Evolutionary conservation across 1,140 invertebrate species (phyloP), one percentile per base, ranked within the genome.

Genomic region (Telenomus remus): DNA sequence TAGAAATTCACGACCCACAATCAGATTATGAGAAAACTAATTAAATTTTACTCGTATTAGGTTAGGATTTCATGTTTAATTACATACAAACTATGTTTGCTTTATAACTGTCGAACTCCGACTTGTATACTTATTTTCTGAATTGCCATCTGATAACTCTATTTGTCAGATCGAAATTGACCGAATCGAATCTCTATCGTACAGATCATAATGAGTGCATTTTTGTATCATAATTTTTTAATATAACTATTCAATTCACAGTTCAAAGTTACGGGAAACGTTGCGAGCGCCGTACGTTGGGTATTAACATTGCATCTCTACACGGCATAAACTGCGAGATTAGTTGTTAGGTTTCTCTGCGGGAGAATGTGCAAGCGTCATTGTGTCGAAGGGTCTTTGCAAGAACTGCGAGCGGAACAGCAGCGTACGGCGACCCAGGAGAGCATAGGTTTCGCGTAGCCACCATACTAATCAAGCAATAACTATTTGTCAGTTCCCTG

Each of bases 401-500:
- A 78, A 76, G 70, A 71, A 68, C n/a, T 9, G 49, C 27, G 53
- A 76, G 47, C 75, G 39, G 69, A 73, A 77, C 59, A 68, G 77
- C 64, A 59, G 70, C 57, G 69, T 59, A 65, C 65, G 48, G 70
- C 55, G 59, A 61, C 51, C 39, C 51, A 70, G 69, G 68, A 70
- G 57, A 65, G 75, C 61, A 78, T 79, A 76, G 81, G 80, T 79
- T 79, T 78, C 77, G 78, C 81, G 81, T 81, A 82, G 77, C 82
- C 81, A 79, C 85, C 84, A 87, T 81, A 84, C 85, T 88, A 88
- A 88, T 88, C 87, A 87, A 87, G 87, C 85, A 88, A 88, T 88
- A 88, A 88, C 86, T 88, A 88, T 88, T 88, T 88, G 87, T 88
- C 87, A 88, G 86, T 86, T 86, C 82, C 84, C 83, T 83, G 82